Conservation (phyloP, 2,113 vertebrate species). For the Nycticebus coucang region DNA sequence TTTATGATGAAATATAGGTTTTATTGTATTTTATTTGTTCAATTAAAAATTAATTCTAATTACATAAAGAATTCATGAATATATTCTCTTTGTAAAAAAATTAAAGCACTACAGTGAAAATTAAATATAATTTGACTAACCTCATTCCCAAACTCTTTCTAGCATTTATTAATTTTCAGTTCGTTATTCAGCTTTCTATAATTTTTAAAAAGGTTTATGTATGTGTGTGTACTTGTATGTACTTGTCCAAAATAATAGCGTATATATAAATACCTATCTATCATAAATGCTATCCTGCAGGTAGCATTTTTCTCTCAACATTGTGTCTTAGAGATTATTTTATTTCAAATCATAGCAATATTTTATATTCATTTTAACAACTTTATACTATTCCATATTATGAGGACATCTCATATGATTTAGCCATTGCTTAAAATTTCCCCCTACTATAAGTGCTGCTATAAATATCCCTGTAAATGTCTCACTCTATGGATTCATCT, state of each 20-base stretch:
- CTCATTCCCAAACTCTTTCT: not conserved
- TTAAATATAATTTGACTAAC: not conserved
- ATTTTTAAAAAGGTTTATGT: not conserved
- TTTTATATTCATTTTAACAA: conserved; percentile 24
- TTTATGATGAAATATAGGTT: conserved; percentile 49
- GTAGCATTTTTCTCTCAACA: not conserved
- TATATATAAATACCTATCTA: not conserved
- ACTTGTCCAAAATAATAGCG: not conserved
- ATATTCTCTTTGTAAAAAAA: conserved; percentile 44
- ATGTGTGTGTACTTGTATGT: not conserved
- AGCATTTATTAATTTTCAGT: conserved; percentile 20
- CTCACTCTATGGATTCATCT: not conserved
- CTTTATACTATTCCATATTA: not conserved
- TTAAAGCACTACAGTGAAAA: conserved; percentile 43
- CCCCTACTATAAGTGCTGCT: not conserved
- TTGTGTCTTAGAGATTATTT: conserved; percentile 33
- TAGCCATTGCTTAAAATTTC: not conserved
- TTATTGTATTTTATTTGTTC: conserved; percentile 62
- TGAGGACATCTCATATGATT: not conserved
- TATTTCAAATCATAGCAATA: conserved; percentile 3
- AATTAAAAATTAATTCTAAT: conserved; percentile 67
- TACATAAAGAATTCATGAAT: conserved; percentile 42
- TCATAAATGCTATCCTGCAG: not conserved
- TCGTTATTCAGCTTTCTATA: not conserved
- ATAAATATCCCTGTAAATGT: not conserved